Percentiles rank a stretch among this genome's conserved stretches.
Conservation (phyloP, 2,888 invertebrate genomes). For the Epinotia demarniana region DNA sequence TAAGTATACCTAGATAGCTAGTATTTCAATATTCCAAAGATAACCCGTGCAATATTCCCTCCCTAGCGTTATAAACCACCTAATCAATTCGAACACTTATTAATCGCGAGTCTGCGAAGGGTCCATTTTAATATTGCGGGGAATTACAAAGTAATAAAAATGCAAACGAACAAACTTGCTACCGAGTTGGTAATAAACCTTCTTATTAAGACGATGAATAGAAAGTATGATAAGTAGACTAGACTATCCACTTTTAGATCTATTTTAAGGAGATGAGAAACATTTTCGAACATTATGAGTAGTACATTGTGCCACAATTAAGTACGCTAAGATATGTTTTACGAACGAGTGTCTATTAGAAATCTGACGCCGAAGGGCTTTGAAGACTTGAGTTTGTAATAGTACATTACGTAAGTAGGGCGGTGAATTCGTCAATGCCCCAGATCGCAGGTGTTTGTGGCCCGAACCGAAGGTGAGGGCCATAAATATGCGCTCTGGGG, state of each 20-base stretch:
- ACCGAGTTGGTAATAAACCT: constrained; percentile 25
- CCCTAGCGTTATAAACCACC: not conserved
- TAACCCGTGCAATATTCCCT: not conserved
- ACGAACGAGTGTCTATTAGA: no score
- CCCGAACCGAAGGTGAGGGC: no score
- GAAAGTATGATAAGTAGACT: not conserved
- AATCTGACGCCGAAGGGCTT: no score
- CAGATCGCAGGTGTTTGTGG: no score
- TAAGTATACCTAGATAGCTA: no score
- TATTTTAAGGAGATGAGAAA: no score
- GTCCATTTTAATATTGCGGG: constrained; percentile 37
- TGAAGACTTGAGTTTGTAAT: no score
- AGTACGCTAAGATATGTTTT: no score
- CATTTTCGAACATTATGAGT: not conserved
- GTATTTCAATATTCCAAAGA: not conserved
- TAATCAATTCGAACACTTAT: constrained; percentile 35
- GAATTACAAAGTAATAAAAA: constrained; percentile 56
- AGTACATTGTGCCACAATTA: no score
- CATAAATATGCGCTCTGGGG: no score
- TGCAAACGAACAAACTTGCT: constrained; percentile 51
- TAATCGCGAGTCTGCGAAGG: constrained; percentile 15
- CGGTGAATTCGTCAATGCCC: no score
- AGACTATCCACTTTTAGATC: not conserved
- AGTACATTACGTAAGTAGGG: no score
- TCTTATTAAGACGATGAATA: constrained; percentile 13